Percentiles rank a stretch among this genome's conserved stretches.
Evolutionary conservation across 2,113 vertebrate genomes (phyloP).

Genomic region (Thamnaconus septentrionalis): DNA sequence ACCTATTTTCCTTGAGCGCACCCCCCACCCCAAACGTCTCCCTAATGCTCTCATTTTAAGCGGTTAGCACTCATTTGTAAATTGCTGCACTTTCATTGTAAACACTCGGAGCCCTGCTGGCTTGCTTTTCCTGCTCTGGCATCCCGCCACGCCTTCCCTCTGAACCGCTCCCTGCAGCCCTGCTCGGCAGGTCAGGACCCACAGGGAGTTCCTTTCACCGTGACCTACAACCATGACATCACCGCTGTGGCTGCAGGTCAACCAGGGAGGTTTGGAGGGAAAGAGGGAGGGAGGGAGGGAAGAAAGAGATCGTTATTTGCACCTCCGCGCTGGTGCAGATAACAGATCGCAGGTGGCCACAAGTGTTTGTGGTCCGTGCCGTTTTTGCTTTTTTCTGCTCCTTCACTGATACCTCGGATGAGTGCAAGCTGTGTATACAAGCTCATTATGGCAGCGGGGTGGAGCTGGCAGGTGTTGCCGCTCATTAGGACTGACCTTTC

Average conservation of each 20-base stretch:
- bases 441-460: constrained; percentile 26
- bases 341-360: constrained; percentile 31
- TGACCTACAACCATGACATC: too few species aligned
- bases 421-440: constrained; percentile 21
- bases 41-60: too few species aligned
- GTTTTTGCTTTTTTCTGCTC: constrained; percentile 15
- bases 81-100: background rate
- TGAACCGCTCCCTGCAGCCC: background rate
- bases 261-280: too few species aligned
- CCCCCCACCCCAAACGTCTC: too few species aligned
- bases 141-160: background rate
- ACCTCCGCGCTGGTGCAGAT: constrained; percentile 26
- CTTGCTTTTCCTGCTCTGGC: background rate
- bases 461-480: constrained; percentile 47
- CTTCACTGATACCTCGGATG: background rate
- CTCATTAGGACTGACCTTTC: constrained; percentile 25
- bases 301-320: constrained; percentile 30
- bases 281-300: background rate
- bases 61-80: too few species aligned
- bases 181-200: constrained; percentile 21
- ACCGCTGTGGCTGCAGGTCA: too few species aligned
- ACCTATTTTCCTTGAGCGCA: too few species aligned
- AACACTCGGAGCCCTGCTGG: background rate
- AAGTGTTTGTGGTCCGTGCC: constrained; percentile 7
- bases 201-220: constrained; percentile 16